A percentile compares a stretch with the other conserved stretches of the same genome.
phyloP scores from a whole-genome alignment of 2,113 vertebrate genomes.

The Urocolius indicus region DNA sequence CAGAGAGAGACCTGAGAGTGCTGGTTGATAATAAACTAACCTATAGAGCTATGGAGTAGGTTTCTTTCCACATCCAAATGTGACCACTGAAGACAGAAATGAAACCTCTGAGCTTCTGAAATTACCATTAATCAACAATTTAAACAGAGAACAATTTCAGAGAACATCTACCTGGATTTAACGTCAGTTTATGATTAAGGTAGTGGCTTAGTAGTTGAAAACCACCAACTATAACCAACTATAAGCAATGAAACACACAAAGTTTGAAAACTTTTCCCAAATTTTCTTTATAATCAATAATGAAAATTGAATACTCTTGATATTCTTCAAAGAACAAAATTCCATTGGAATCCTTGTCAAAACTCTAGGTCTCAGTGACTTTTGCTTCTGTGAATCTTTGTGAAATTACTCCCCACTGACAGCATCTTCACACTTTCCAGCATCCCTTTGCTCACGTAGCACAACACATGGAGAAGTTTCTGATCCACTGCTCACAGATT shows the following conservation, averaged over 20 bases:
- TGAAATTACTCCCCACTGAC: not conserved
- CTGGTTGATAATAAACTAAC: no score
- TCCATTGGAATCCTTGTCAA: not conserved
- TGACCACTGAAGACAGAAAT: not conserved
- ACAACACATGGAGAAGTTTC: not conserved
- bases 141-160: not conserved
- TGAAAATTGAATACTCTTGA: not conserved
- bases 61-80: not conserved
- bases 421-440: not conserved
- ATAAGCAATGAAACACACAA: not conserved
- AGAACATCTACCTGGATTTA: not conserved
- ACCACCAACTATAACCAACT: fast-evolving
- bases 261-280: not conserved
- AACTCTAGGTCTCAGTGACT: not conserved
- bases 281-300: not conserved
- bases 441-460: not conserved
- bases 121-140: not conserved
- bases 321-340: not conserved
- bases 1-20: no score
- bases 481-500: not conserved
- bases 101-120: not conserved
- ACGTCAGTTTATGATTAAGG: not conserved
- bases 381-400: not conserved
- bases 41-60: not conserved
- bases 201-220: not conserved